These are phyloP conservation scores for Troglohyphantes excavatus DNA, from an alignment of 2,888 invertebrate species.

Conservation along the genomic window DNA sequence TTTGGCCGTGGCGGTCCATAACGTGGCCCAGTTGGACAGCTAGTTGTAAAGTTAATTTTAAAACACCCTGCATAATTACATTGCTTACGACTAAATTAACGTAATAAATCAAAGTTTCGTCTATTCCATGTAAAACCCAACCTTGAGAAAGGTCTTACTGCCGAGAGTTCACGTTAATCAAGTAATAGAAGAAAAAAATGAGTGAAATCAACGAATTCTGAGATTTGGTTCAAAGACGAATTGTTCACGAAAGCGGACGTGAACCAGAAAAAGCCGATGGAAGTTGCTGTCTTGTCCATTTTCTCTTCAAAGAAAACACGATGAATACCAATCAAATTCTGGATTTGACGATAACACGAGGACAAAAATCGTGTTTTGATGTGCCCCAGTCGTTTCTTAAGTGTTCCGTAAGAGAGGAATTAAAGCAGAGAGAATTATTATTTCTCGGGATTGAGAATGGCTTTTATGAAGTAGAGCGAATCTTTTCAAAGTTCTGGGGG, in stretches of 20 bases:
- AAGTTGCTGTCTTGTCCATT: neutral
- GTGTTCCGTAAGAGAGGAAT: neutral
- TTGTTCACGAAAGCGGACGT: neutral
- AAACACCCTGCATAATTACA: too few relatives aligned
- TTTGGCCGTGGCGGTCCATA: too few relatives aligned
- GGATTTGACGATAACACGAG: neutral
- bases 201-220: neutral
- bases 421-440: neutral
- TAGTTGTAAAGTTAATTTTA: too few relatives aligned
- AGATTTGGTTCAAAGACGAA: slow-evolving; percentile 4
- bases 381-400: neutral
- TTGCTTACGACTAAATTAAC: too few relatives aligned
- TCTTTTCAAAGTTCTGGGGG: neutral
- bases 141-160: too few relatives aligned
- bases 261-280: neutral
- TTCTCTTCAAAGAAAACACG: neutral
- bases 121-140: too few relatives aligned
- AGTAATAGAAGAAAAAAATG: neutral
- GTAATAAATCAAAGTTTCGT: too few relatives aligned
- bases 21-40: too few relatives aligned
- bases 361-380: neutral
- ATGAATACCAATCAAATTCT: neutral
- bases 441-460: neutral
- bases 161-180: neutral
- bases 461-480: neutral